Evolutionary conservation across 2,113 vertebrate species (phyloP), one percentile per base, ranked within the genome.

Genomic region (Nyctereutes procyonoides): DNA sequence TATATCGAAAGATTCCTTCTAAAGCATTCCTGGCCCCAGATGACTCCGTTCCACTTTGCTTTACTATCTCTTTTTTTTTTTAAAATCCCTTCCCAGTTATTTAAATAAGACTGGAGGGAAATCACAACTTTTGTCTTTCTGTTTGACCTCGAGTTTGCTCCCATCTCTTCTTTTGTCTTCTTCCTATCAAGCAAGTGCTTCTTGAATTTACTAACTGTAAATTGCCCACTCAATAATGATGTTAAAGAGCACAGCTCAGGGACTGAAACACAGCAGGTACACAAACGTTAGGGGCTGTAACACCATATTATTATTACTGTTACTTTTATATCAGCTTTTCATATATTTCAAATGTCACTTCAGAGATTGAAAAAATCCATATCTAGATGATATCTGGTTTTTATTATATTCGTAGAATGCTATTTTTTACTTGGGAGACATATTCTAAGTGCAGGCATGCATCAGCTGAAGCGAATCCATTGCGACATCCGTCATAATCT

Each of bases 281-380:
- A 7, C 2, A 87, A 73, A 84, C 19, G 19, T 24, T 30, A 94
- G 48, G 30, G 81, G 26, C 1, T 58, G 0, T 38, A 79, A 35
- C 26, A 67, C 55, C 16, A 13, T 63, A 56, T 53, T 73, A 76
- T 90, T 58, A 58, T 38, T 77, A 48, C 43, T 67, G 5, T 38
- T 65, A 63, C 91, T 80, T 92, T 73, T 71, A 32, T 60, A 79
- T 56, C 22, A 43, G 19, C 12, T 63, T 95, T 93, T 85, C 53
- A 82, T 69, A 60, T 10, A 51, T 94, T 94, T 96, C 14, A 67
- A 56, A 62, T 91, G 38, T 95, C 62, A 82, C 15, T 77, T 92
- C 2, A 90, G 35, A 43, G n/a, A 53, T 88, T 88, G n/a, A 94
- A 85, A 88, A 88, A 69, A 35, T 38, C 3, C 51, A 22, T 55